A percentile compares a stretch with the other conserved stretches of the same genome.
phyloP scores from a whole-genome alignment of 2,113 vertebrate genomes.

The Vulpes vulpes region DNA sequence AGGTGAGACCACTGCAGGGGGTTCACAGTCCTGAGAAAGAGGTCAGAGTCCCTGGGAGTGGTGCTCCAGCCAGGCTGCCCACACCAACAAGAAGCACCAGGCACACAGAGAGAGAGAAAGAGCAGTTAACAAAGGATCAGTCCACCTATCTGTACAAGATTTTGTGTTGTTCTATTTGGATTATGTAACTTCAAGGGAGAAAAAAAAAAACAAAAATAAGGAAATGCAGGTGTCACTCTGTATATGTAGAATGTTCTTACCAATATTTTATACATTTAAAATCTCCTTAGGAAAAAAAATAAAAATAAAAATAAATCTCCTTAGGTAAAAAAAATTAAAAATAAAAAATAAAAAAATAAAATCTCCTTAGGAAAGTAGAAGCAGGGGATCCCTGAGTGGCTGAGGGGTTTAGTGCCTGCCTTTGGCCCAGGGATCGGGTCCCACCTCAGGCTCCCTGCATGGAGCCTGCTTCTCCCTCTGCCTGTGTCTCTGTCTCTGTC shows the following conservation, averaged over 20 bases:
- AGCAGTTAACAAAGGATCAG: neutral
- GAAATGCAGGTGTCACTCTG: neutral
- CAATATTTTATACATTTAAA: neutral
- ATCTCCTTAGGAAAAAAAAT: neutral
- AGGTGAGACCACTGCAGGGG: rapidly evolving
- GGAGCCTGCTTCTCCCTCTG: no score
- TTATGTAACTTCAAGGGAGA: neutral
- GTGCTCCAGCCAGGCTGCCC: rapidly evolving
- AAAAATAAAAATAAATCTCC: no score
- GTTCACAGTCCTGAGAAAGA: neutral
- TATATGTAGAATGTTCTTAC: neutral
- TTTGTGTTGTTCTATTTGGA: neutral
- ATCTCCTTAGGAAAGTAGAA: no score
- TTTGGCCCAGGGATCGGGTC: no score
- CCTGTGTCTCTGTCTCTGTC: no score
- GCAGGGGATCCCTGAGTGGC: no score
- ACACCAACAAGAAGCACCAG: rapidly evolving
- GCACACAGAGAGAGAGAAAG: rapidly evolving
- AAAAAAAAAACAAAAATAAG: neutral
- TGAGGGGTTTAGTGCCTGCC: no score
- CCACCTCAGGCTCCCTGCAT: no score
- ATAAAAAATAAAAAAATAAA: no score
- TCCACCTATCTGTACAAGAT: neutral
- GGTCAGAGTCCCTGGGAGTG: neutral
- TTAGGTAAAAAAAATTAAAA: no score